These are phyloP conservation scores for Eutrigla gurnardus DNA, from an alignment of 2,797 vertebrate species.

Conservation along the genomic window DNA sequence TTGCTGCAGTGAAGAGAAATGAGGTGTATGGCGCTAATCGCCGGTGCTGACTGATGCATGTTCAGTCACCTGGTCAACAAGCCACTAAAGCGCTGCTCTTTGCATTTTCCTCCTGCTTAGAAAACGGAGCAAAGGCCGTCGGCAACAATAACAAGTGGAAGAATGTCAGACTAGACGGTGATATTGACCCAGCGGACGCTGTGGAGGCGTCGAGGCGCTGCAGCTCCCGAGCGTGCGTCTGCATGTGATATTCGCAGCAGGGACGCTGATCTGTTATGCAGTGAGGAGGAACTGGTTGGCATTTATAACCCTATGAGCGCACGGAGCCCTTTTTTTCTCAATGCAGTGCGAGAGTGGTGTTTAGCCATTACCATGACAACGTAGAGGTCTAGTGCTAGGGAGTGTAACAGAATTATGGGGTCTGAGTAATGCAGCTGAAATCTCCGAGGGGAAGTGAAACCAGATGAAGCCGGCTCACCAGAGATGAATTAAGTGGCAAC, in stretches of 20 bases:
- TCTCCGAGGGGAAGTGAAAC: conserved; percentile 28
- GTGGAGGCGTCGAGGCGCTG: conserved; percentile 9
- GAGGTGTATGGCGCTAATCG: conserved; percentile 41
- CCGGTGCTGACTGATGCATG: conserved; percentile 44
- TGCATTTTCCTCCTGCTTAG: conserved; percentile 24
- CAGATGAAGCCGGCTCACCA: conserved; percentile 25
- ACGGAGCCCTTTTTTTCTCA: conserved; percentile 27
- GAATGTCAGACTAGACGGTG: conserved; percentile 18
- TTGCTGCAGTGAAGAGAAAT: conserved; percentile 62
- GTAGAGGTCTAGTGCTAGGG: conserved; percentile 29
- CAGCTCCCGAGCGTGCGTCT: conserved; percentile 25
- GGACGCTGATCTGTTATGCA: conserved; percentile 17
- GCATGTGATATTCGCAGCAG: conserved; percentile 37
- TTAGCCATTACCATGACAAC: conserved; percentile 74
- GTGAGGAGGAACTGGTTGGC: conserved; percentile 29
- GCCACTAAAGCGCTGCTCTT: conserved; percentile 36
- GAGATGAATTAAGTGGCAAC: conserved; percentile 40
- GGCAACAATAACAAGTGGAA: conserved; percentile 34
- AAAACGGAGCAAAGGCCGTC: conserved; percentile 28
- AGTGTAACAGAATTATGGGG: conserved; percentile 44
- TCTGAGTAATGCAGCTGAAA: conserved; percentile 44
- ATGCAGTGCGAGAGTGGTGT: conserved; percentile 41
- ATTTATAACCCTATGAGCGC: conserved; percentile 16
- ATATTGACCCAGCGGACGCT: conserved; percentile 14
- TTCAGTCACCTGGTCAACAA: conserved; percentile 54